Conservation (phyloP, 2,113 vertebrate genomes). For the Cygnus atratus region DNA sequence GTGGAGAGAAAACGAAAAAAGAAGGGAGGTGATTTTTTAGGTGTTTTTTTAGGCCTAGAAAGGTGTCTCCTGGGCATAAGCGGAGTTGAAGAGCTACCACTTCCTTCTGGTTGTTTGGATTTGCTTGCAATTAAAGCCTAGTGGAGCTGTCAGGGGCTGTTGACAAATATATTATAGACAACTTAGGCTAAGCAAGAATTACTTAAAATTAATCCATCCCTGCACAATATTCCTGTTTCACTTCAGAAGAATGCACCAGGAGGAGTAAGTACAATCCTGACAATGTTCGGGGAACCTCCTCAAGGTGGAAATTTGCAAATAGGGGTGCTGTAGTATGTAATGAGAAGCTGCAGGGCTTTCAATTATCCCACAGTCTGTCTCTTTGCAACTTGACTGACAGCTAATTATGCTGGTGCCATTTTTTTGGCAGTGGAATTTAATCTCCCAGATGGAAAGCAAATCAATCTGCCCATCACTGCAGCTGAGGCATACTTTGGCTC, state of each 20-base stretch:
- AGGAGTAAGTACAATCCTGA: background rate
- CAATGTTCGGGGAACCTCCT: conserved; percentile 38
- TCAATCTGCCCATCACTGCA: conserved; percentile 87
- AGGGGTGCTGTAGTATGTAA: conserved; percentile 72
- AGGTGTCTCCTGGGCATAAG: background rate
- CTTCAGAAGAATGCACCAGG: conserved; percentile 30
- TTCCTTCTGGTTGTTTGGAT: background rate
- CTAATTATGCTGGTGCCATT: conserved; percentile 84
- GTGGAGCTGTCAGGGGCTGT: conserved; percentile 46
- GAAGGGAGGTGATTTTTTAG: background rate
- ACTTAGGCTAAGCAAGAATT: conserved; percentile 35
- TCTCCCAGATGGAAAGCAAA: conserved; percentile 93
- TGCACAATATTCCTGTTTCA: background rate
- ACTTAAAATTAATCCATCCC: conserved; percentile 35
- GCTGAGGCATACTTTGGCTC: conserved; percentile 86
- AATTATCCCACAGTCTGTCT: conserved; percentile 74
- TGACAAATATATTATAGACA: conserved; percentile 55
- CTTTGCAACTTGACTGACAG: conserved; percentile 80
- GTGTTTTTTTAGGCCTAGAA: background rate
- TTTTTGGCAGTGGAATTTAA: conserved; percentile 84
- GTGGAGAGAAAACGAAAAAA: background rate
- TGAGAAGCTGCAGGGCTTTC: conserved; percentile 79
- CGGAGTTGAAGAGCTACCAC: background rate
- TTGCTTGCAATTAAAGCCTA: conserved; percentile 31
- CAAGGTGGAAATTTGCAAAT: conserved; percentile 71